These are phyloP conservation scores for Himalopsyche japonica DNA, from an alignment of 2,888 invertebrate genomes.

Conservation along the genomic window DNA sequence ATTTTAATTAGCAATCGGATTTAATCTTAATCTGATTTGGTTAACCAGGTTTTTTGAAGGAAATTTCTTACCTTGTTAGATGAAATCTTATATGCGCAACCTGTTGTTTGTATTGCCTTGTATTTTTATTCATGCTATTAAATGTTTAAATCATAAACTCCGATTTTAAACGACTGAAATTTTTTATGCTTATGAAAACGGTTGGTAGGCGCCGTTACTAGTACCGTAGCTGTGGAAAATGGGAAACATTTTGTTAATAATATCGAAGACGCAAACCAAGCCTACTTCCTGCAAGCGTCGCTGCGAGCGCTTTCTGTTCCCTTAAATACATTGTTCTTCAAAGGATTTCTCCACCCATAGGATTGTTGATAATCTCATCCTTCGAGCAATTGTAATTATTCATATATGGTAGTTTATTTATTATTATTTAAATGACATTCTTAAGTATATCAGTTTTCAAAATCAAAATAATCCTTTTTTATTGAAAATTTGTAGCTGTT, in stretches of 20 bases:
- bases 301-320: background rate
- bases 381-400: background rate
- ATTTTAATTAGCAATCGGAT: too few species aligned
- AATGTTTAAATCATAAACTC: too few species aligned
- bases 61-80: too few species aligned
- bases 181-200: background rate
- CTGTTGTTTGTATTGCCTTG: background rate
- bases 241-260: background rate
- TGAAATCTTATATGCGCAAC: too few species aligned
- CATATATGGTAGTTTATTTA: background rate
- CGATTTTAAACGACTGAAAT: too few species aligned
- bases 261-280: background rate
- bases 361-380: background rate
- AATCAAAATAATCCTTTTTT: too few species aligned
- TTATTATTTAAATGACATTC: too few species aligned
- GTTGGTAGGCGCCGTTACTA: background rate
- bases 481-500: too few species aligned
- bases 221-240: background rate
- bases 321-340: background rate
- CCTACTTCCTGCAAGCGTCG: background rate
- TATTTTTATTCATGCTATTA: background rate
- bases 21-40: too few species aligned
- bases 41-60: too few species aligned
- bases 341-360: background rate
- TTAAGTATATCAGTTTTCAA: background rate